Base-by-base conservation (phyloP, 2,888 invertebrate species). In the Cheiracanthium punctorium region DNA sequence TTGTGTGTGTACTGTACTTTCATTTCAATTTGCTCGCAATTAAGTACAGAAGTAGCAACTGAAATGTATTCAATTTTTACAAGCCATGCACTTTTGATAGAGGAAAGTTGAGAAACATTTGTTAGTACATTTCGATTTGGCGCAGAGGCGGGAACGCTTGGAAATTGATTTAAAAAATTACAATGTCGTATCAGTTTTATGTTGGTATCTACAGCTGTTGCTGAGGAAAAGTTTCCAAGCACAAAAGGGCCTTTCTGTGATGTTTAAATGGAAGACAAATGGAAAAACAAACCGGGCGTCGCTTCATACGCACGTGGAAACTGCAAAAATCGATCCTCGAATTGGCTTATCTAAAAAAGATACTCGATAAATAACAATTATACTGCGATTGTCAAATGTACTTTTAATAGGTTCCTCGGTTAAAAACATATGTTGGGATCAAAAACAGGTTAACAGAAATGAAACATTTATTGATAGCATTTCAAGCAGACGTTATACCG, bases 361-460 rank as follows among this genome's bases (percentile, higher is more conserved):
- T 28, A 73, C 58, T 41, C 64, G 43, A 72, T 82, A 82, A 82
- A 82, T 76, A 82, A 67, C 65, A 82, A 76, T 82, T 82, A 82
- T 43, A 48, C 72, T 41, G 32, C 29, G 30, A 32, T 69, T 64
- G 73, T 74, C 74, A 81, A 81, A 43, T 65, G 76, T 32, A 76
- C 28, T 58, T 76, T 73, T 67, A 48, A 43, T 43, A 75, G 70
- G 37, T 29, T 43, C 33, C 20, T n/a, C 30, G 64, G 48, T 77
- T 76, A 58, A 65, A 76, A 82, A 82, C 82, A 82, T 64, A 65
- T 82, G 82, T 77, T 82, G 72, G 76, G 58, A 76, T 52, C 58
- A 58, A 67, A 43, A 33, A 28, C 58, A 76, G 76, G 64, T 76
- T 70, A 24, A 71, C 41, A 30, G 67, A 82, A 82, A 76, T 82